Evolutionary conservation across 2,888 invertebrate species (phyloP), one percentile per base, ranked within the genome.

Genomic region (Nebria brevicollis): DNA sequence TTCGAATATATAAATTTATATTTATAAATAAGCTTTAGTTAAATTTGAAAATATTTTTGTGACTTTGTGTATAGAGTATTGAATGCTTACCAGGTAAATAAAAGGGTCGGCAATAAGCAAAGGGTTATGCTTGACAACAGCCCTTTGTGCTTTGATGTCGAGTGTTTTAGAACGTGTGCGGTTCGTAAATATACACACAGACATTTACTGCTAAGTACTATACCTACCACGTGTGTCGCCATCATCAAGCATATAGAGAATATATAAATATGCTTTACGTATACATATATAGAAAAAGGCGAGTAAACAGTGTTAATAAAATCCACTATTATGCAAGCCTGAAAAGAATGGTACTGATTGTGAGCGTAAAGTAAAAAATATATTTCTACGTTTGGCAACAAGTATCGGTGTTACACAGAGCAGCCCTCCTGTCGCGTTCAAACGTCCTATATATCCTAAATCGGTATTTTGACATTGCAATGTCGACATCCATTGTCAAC

Each of bases 41-140:
- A 20, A 34, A 34, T 34, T 34, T 34, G 34, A 34, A 34, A 34
- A 34, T 34, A 34, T 34, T 2, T 34, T 34, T 34, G 34, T 34
- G 34, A 34, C 2, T 34, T 34, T 34, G 34, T 4, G 34, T 34
- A 34, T 34, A 34, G 34, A 34, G 5, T 5, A 34, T 34, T 34
- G 34, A 34, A 34, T 15, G 26, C 25, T 70, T 13, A 11, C 15
- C 70, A 70, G 70, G 26, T 26, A 70, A 70, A 70, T 34, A 54
- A 54, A 54, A 70, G 11, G 26, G 70, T 70, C 70, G 70, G 70
- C 70, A 70, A 70, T 34, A 34, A 26, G 42, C 66, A 79, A 79
- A 79, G 79, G 79, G 75, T 79, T 73, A 65, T 79, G 79, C 75
- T 79, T 75, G 74, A 79, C 79, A 79, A 75, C 74, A 75, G 79